Conservation (phyloP, 2,797 vertebrate species). For the Micropoecilia bifurca region DNA sequence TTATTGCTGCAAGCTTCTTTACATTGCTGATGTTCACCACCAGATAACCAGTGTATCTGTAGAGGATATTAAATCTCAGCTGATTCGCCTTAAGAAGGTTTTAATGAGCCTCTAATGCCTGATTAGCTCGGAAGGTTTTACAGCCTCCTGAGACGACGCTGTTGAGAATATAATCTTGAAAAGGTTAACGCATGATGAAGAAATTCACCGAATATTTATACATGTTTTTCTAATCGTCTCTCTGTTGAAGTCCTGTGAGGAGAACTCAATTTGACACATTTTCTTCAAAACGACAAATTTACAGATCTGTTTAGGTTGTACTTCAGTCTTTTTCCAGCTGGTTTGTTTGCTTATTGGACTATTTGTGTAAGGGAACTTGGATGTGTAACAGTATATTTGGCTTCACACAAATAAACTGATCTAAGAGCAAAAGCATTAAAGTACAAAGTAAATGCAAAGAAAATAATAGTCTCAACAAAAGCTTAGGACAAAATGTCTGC, state of each 20-base stretch:
- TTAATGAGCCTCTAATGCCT: conserved; percentile 36
- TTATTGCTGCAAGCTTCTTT: not conserved
- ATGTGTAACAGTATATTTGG: not conserved
- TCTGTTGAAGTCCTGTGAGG: not conserved
- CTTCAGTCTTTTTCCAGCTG: not conserved
- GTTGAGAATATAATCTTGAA: conserved; percentile 40
- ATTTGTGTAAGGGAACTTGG: not conserved
- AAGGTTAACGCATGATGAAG: conserved; percentile 36
- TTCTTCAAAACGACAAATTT: not conserved
- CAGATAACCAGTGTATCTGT: conserved; percentile 9
- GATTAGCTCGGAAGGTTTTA: conserved; percentile 49
- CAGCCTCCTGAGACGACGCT: conserved; percentile 21
- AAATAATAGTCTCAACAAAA: not conserved
- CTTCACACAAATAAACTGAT: not conserved
- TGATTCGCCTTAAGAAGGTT: conserved; percentile 37
- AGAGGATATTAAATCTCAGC: conserved; percentile 33
- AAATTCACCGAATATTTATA: conserved; percentile 24
- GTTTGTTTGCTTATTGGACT: not conserved
- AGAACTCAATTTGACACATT: not conserved
- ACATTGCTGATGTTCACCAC: conserved; percentile 9
- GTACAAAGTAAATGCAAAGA: not conserved
- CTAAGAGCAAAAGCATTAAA: not conserved
- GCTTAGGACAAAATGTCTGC: not conserved
- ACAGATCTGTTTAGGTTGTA: not conserved
- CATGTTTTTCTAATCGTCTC: not conserved